Conservation (phyloP, 2,113 vertebrate species). For the Callospermophilus lateralis region DNA sequence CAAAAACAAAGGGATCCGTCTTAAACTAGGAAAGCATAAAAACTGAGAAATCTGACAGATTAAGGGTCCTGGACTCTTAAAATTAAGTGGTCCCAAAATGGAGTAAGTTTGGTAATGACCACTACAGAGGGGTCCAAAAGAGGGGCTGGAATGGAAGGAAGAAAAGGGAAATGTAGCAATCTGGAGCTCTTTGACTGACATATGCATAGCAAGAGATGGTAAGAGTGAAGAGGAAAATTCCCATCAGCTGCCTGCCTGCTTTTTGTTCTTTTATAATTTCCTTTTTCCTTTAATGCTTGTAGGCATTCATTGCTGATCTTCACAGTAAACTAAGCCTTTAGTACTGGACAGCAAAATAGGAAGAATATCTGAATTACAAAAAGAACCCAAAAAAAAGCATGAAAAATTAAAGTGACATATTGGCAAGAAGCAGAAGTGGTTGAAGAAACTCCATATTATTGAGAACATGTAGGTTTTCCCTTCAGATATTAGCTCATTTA, state of each 20-base stretch:
- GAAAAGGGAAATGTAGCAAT: not conserved
- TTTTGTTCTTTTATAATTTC: not conserved
- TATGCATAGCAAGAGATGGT: not conserved
- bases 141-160: not conserved
- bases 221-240: not conserved
- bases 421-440: conserved; percentile 52
- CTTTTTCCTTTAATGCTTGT: not conserved
- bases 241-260: not conserved
- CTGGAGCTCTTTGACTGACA: not conserved
- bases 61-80: not conserved
- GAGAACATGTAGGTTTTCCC: conserved; percentile 29
- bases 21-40: not conserved
- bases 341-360: fast-evolving
- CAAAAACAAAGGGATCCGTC: not conserved
- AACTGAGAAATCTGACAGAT: not conserved
- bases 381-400: not conserved
- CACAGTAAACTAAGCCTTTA: conserved; percentile 10
- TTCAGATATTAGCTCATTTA: conserved; percentile 38
- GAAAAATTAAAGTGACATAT: conserved; percentile 64
- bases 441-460: conserved; percentile 57
- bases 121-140: not conserved
- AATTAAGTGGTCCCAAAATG: not conserved
- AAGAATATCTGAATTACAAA: conserved; percentile 47
- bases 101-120: not conserved
- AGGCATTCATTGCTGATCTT: not conserved